Evolutionary conservation across 2,797 vertebrate species (phyloP), one percentile per base, ranked within the genome.

Genomic region (Chelonia mydas): DNA sequence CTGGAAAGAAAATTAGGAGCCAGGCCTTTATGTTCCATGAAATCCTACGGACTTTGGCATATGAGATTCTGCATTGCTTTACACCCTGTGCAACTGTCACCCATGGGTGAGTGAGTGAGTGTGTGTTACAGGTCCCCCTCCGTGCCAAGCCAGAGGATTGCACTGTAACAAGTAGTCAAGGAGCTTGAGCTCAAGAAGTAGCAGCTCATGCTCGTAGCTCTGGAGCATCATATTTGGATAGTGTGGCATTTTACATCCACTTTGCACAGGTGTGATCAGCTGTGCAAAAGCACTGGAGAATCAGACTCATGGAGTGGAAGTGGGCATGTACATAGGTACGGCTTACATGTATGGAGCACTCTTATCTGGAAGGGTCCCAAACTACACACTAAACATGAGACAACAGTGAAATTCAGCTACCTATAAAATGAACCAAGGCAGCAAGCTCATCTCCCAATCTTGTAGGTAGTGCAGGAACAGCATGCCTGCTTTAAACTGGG

Each of bases 111-210:
- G 41, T 5, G 45, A 68, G 17, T 37, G n/a, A 4, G 45, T 7
- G 74, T 27, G 41, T 10, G 21, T 19, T 84, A 51, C 79, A 17
- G 51, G 12, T 31, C 28, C 25, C 3, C 0, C 0, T 7, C 81
- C 65, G 76, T 55, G 41, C 61, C 28, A 82, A 79, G 11, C 16
- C 1, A 1, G 61, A n/a, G 15, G 16, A 68, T 17, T 19, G 65
- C n/a, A 68, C 33, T 68, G 16, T 8, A 37, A 68, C n/a, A 68
- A 68, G 9, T 5, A 41, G 65, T n/a, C 19, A 72, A 50, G 49
- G 49, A 50, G 49, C 49, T 50, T 13, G 61, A 37, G 55, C 0
- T 1, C 33, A 45, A 11, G 74, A 0, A 0, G 86, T 21, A 79
- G 77, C 31, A 21, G 19, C 28, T n/a, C 33, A 51, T 31, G 77